Evolutionary conservation across 1,140 invertebrate species (phyloP).

Genomic region (Anoplophora glabripennis): DNA sequence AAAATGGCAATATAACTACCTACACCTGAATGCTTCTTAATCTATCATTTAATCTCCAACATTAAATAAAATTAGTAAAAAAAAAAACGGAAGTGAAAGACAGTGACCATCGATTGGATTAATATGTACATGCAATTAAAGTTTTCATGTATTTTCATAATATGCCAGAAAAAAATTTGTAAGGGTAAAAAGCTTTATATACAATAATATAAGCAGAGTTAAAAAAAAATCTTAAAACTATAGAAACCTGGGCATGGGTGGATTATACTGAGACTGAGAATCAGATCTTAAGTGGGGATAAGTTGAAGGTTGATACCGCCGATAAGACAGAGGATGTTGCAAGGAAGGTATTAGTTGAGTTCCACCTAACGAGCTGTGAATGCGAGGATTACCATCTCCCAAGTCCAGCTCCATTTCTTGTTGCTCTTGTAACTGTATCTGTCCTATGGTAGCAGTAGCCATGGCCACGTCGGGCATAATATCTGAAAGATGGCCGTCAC

Average conservation of each 20-base stretch:
- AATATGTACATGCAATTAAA: no score
- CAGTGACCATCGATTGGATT: no score
- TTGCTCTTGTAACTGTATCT: slow-evolving; percentile 68
- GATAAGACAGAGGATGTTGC: slow-evolving; percentile 33
- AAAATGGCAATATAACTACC: no score
- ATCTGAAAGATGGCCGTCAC: slow-evolving; percentile 71
- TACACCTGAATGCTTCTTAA: no score
- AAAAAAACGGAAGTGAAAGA: no score
- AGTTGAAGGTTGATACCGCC: slow-evolving; percentile 38
- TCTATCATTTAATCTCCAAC: no score
- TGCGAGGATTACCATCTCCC: slow-evolving; percentile 69
- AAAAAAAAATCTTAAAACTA: slow-evolving; percentile 29
- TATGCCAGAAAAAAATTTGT: slow-evolving; percentile 10
- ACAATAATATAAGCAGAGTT: slow-evolving; percentile 25
- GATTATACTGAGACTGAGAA: slow-evolving; percentile 34
- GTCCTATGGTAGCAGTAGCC: slow-evolving; percentile 72
- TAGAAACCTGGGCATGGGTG: slow-evolving; percentile 32
- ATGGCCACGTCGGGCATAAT: slow-evolving; percentile 88
- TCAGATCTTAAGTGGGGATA: slow-evolving; percentile 42
- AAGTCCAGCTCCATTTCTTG: slow-evolving; percentile 68
- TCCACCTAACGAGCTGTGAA: slow-evolving; percentile 27
- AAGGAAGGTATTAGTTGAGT: slow-evolving; percentile 21
- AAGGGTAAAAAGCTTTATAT: slow-evolving; percentile 22
- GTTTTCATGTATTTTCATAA: neutral
- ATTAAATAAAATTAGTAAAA: no score